phyloP scores from a whole-genome alignment of 2,113 vertebrate genomes.

The Odobenus rosmarus region DNA sequence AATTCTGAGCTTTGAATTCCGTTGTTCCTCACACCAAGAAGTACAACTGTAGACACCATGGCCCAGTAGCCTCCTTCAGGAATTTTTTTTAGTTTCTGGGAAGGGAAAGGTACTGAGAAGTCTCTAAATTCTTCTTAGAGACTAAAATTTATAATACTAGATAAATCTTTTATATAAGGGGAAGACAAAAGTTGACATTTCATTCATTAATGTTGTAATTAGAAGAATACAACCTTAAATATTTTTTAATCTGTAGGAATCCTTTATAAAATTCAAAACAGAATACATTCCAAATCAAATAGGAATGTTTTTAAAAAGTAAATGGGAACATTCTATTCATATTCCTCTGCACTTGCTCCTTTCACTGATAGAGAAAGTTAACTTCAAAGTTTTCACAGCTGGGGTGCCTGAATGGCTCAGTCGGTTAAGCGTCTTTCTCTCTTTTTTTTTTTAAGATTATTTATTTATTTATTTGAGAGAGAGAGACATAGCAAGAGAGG shows the following conservation, averaged over 20 bases:
- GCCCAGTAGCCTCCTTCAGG: neutral
- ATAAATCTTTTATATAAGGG: neutral
- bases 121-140: neutral
- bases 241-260: neutral
- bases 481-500: too few relatives aligned
- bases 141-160: neutral
- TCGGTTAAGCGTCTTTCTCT: too few relatives aligned
- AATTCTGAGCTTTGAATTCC: conserved; percentile 35
- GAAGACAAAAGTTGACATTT: neutral
- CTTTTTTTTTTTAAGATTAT: too few relatives aligned
- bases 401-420: neutral
- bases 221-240: conserved; percentile 35
- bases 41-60: neutral
- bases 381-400: conserved; percentile 5
- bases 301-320: neutral
- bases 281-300: conserved; percentile 1
- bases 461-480: too few relatives aligned
- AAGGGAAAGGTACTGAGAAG: neutral
- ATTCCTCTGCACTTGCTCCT: neutral
- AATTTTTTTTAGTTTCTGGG: neutral
- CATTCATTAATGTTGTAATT: neutral
- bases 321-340: conserved; percentile 15
- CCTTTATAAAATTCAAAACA: conserved; percentile 5
- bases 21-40: conserved; percentile 3
- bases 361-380: neutral